Base-by-base conservation (phyloP, 2,888 invertebrate species). In the Phyllotreta striolata region DNA sequence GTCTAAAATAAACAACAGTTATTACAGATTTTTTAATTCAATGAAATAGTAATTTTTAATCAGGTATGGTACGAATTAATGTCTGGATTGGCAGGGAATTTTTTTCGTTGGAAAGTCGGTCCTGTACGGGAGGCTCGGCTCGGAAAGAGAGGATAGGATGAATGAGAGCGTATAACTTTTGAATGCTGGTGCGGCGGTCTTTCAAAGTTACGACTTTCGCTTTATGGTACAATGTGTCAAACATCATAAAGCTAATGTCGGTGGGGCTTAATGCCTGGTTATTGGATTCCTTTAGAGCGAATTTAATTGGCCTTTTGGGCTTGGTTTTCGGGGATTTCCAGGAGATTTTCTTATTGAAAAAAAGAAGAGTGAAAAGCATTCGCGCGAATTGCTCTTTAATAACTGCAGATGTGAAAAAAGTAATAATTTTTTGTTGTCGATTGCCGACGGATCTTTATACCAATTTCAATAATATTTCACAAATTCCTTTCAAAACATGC, bases 221-320 rank as follows among this genome's bases (percentile, higher is more conserved):
- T 52, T 52, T 52, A 52, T 52, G 52, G 52, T 38, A 52, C 38
- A 52, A 52, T 52, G 52, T 52, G 52, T 52, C 52, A 52, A 52
- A 52, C 52, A 52, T 52, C 52, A 52, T 52, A 52, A 52, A 52
- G 52, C 52, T 52, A 52, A 52, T 52, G 52, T 52, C 52, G 52
- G 52, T 52, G 10, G 52, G 38, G 52, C 52, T 52, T 52, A 52
- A 52, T 52, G 52, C 52, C 52, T 38, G 52, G 38, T 52, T 52
- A 52, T 52, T 52, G 52, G 52, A 52, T 52, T 52, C 52, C 52
- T 52, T 52, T 52, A 52, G 52, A 38, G 52, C 38, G 38, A 52
- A 52, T 52, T 52, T 52, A 52, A 52, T 52, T 52, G 52, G 52
- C 38, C 13, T 52, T 52, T 52, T 52, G 39, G 52, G 52, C 7